Evolutionary conservation across 2,797 vertebrate genomes (phyloP).

Genomic region (Cheirogaleus major): DNA sequence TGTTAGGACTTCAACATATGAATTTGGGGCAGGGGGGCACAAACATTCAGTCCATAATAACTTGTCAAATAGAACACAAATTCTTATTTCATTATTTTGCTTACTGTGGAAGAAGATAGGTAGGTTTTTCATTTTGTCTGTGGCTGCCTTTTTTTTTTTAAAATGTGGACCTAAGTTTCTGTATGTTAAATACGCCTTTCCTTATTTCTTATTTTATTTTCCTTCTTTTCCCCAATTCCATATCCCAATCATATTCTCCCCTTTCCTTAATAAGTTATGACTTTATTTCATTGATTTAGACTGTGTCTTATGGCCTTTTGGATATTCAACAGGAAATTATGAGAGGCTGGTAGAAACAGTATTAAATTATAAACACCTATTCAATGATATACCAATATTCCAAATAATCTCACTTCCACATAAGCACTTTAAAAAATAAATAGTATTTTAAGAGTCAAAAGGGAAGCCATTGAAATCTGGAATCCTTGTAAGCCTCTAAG

Average conservation of each 20-base stretch:
- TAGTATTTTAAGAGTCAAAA: background rate
- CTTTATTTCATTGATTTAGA: slow-evolving; percentile 27
- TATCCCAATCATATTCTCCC: background rate
- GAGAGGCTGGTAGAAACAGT: background rate
- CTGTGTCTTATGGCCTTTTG: background rate
- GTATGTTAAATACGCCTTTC: background rate
- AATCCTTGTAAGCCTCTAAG: background rate
- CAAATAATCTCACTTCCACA: background rate
- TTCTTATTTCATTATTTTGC: background rate
- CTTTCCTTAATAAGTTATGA: background rate
- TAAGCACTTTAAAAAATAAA: background rate
- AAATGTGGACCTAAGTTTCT: background rate
- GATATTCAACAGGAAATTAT: background rate
- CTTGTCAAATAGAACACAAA: background rate
- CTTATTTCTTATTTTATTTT: background rate
- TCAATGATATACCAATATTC: background rate
- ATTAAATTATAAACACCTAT: background rate
- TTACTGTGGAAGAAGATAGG: background rate
- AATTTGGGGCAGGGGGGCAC: background rate
- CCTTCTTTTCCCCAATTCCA: background rate
- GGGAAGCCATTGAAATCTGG: background rate
- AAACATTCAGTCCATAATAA: background rate
- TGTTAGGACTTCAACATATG: background rate
- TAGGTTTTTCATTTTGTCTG: background rate
- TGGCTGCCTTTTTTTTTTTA: background rate